phyloP scores from a whole-genome alignment of 2,113 vertebrate genomes.

The Onychorhynchus coronatus region DNA sequence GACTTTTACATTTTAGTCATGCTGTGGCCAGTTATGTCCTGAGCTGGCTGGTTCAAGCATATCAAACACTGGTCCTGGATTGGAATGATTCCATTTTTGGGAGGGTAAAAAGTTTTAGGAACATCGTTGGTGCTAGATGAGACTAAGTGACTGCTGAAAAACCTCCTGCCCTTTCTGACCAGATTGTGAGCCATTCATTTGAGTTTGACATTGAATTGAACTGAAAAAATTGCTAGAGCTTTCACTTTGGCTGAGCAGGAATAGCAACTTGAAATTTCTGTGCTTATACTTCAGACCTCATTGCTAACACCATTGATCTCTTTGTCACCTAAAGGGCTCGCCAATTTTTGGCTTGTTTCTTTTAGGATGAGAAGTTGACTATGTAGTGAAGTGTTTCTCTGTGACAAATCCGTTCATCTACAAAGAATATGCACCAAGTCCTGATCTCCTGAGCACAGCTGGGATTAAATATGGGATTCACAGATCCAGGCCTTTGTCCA shows the following conservation, averaged over 20 bases:
- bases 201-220: neutral
- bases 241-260: neutral
- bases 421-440: neutral
- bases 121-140: neutral
- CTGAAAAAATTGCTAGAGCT: neutral
- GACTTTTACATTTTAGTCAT: neutral
- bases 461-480: neutral
- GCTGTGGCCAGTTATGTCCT: neutral
- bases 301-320: neutral
- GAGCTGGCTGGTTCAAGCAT: neutral
- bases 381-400: neutral
- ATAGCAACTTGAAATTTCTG: neutral
- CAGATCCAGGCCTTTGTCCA: neutral
- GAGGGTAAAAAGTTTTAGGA: neutral
- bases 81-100: neutral
- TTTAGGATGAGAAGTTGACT: neutral
- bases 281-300: neutral
- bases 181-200: neutral
- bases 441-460: neutral
- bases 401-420: neutral
- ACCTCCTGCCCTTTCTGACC: neutral
- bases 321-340: neutral
- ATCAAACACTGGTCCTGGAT: neutral
- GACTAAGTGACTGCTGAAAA: neutral
- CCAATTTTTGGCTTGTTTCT: slow-evolving; percentile 31